Base-by-base conservation (phyloP, 2,888 invertebrate genomes). In the Cerceris rybyensis region DNA sequence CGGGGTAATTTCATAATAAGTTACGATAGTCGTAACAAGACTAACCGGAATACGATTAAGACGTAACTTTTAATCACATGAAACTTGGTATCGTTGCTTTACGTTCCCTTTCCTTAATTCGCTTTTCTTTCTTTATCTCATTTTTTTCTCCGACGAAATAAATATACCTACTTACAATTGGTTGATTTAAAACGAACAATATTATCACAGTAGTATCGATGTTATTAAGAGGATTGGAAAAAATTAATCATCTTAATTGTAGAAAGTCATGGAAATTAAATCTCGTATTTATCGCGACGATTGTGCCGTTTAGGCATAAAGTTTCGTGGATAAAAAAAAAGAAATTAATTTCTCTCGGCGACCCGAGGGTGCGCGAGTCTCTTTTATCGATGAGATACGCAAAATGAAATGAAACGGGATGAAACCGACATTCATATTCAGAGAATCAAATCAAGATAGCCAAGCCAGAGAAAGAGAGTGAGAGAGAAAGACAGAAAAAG, bases 1-100 rank as follows among this genome's bases (percentile, higher is more conserved):
- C 81, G 81, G 85, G 75, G 74, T 75, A 83, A 85, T 88, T 89
- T 90, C 84, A 85, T 87, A 87, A 88, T 78, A 79, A 84, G 61
- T 67, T 52, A 73, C 68, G 80, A 86, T 83, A 83, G 75, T 81
- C 82, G 78, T 81, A 84, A 77, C 61, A 86, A 75, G 66, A 80
- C 42, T 64, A 70, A 67, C 57, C 73, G 72, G 72, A 73, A 78
- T 55, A 57, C 68, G 84, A 81, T 84, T 70, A 63, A 79, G n/a
- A 54, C 39, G 39, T 61, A 28, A 59, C 55, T 28, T 28, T 28
- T 49, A 65, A 60, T 75, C 65, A 17, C 7, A 14, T 50, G 17
- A 17, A 42, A 43, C 14, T 16, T 14, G 41, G 41, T 43, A 52
- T 41, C 43, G 49, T 57, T 57, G 5, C n/a, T 6, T 16, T 50